Evolutionary conservation across 1,140 invertebrate species (phyloP), one percentile per base, ranked within the genome.

Genomic region (Sipha flava): DNA sequence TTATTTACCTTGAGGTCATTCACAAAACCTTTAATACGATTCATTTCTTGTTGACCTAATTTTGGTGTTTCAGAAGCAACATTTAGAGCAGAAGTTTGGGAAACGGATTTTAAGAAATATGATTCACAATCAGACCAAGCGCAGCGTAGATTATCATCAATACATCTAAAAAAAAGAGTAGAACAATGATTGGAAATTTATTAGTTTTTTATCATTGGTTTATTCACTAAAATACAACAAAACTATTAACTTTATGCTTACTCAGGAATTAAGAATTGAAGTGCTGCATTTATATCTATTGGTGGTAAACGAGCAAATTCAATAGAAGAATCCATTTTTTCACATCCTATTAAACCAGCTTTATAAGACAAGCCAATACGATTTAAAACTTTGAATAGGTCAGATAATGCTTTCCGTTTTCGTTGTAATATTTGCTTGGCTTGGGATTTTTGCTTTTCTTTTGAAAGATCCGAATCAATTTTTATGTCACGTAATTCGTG

Each of bases 21-120:
- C 1, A 90, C 87, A 84, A 92, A 95, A 54, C 96, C 96, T 86
- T 91, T 91, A 81, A 94, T 93, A 73, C 95, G 88, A 79, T 96
- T 93, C 64, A 95, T 90, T 81, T 94, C 93, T 49, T 90, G 90
- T 0, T 91, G 85, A 12, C 93, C 93, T 37, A 98, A 85, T 43
- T 92, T 90, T 0, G 92, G 92, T 3, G 83, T 82, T 45, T 88
- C 80, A 82, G 93, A 84, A 21, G 90, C 87, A 62, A 86, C 87
- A 23, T 90, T 88, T 9, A 97, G 87, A 1, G 91, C 86, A 54
- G 91, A 88, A 72, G 91, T 86, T 64, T 92, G 87, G 23, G 91
- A 89, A 12, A 94, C 86, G 62, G 90, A 92, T 82, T 90, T 89
- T 79, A 91, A 90, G 83, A 92, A 94, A 85, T 94, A 95, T 26